Percentiles rank a stretch among this genome's conserved stretches.
Evolutionary conservation across 2,797 vertebrate species (phyloP).

Genomic region (Salarias fasciatus): DNA sequence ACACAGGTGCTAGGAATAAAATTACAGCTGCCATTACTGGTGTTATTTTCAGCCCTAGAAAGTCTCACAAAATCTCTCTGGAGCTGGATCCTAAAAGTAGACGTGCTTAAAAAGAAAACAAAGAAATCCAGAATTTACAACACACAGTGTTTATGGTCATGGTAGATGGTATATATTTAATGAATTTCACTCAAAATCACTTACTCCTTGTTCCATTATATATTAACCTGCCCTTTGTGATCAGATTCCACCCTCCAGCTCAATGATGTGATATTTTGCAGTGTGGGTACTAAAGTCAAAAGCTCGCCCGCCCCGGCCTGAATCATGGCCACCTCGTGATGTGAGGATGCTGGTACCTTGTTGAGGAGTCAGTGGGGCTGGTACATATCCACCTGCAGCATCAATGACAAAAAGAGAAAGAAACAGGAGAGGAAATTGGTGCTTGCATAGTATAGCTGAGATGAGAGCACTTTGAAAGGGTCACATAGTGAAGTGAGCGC

Average conservation of each 20-base stretch:
- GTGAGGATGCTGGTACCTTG: slow-evolving; percentile 75
- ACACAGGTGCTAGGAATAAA: slow-evolving; percentile 7
- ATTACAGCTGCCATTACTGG: not conserved
- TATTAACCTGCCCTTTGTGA: too few species aligned
- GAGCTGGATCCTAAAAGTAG: not conserved
- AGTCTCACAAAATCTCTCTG: not conserved
- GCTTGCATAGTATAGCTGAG: slow-evolving; percentile 5
- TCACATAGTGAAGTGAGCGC: slow-evolving; percentile 15
- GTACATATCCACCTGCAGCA: slow-evolving; percentile 75
- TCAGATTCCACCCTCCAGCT: too few species aligned
- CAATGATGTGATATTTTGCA: too few species aligned
- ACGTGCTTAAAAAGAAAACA: too few species aligned
- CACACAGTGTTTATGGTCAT: too few species aligned
- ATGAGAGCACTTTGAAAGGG: slow-evolving; percentile 25
- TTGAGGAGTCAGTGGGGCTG: slow-evolving; percentile 79
- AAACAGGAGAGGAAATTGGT: slow-evolving; percentile 24
- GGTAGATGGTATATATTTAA: too few species aligned
- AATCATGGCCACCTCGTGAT: too few species aligned
- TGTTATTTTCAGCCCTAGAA: not conserved
- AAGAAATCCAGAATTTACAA: too few species aligned
- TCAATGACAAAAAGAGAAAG: slow-evolving; percentile 44
- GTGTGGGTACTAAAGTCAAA: too few species aligned
- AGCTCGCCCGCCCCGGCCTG: too few species aligned
- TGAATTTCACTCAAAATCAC: too few species aligned
- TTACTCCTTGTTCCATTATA: too few species aligned